These are phyloP conservation scores for Campoletis raptor DNA, from an alignment of 2,888 invertebrate species.

Conservation along the genomic window DNA sequence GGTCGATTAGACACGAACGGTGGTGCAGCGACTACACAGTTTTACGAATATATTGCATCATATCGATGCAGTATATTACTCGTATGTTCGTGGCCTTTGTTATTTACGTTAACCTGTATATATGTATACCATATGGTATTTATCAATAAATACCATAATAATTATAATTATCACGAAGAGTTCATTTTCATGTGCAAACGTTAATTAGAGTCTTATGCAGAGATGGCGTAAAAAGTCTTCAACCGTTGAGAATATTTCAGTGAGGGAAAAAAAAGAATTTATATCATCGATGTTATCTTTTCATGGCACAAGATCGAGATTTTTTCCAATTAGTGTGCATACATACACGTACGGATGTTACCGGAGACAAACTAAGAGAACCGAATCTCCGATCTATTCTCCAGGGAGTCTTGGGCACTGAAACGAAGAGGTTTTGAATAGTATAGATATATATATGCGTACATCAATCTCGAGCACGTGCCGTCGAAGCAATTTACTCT, in stretches of 20 bases:
- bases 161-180: constrained; percentile 16
- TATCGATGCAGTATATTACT: constrained; percentile 24
- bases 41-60: constrained; percentile 37
- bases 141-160: not conserved
- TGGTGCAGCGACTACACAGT: not conserved
- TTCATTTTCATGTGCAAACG: constrained; percentile 22
- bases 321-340: not conserved
- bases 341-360: not conserved
- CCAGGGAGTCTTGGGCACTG: constrained; percentile 23
- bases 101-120: constrained; percentile 19
- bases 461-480: constrained; percentile 62
- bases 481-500: constrained; percentile 61
- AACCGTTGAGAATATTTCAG: constrained; percentile 23
- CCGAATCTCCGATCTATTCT: constrained; percentile 41
- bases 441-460: not conserved
- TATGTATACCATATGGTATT: no score
- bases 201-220: constrained; percentile 40
- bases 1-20: constrained; percentile 18
- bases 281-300: constrained; percentile 5
- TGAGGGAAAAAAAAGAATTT: not conserved
- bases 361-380: constrained; percentile 27
- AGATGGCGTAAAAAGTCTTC: constrained; percentile 10
- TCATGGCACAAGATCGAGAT: constrained; percentile 15
- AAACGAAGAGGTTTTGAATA: not conserved
- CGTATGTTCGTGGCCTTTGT: constrained; percentile 15